Evolutionary conservation across 2,888 invertebrate genomes (phyloP), one percentile per base, ranked within the genome.

Genomic region (Dermolepida albohirtum): DNA sequence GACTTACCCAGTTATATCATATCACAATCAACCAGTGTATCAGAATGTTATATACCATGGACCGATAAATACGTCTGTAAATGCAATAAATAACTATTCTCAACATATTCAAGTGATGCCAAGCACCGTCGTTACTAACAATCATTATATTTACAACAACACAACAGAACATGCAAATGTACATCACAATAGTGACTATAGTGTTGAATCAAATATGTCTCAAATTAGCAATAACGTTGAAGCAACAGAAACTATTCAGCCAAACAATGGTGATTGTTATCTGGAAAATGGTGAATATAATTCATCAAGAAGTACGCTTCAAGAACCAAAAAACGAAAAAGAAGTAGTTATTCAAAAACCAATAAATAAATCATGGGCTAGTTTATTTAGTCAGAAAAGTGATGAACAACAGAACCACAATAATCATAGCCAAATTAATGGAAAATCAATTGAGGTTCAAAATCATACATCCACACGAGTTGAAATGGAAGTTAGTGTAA

Each of bases 281-380:
- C 43, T 40, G 14, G 52, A 43, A 40, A 64, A 62, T 47, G 59
- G 59, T 17, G 59, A 62, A 34, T 62, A 16, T 11, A 5, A 14
- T 4, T 29, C 51, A 47, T 10, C 39, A 5, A 12, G 22, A 29
- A 27, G 40, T 14, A 16, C n/a, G 40, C 10, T 40, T 40, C 29
- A 22, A 10, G 41, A 51, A 47, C 11, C 8, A 11, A 43, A 52
- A 50, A 12, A 50, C 16, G 66, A 59, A 17, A 65, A 66, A 0
- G 54, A 64, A 22, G 43, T 54, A 16, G 44, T 59, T 44, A 29
- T 43, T 29, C 51, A 43, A 34, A 65, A 69, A 49, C 65, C 71
- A 11, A 79, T 85, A 14, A 83, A 86, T 69, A 85, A 88, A 59
- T 89, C 90, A 0, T 91, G 91, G 91, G 90, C 90, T 1, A 90